Evolutionary conservation across 2,888 invertebrate species (phyloP).

Genomic region (Terebella lapidaria): DNA sequence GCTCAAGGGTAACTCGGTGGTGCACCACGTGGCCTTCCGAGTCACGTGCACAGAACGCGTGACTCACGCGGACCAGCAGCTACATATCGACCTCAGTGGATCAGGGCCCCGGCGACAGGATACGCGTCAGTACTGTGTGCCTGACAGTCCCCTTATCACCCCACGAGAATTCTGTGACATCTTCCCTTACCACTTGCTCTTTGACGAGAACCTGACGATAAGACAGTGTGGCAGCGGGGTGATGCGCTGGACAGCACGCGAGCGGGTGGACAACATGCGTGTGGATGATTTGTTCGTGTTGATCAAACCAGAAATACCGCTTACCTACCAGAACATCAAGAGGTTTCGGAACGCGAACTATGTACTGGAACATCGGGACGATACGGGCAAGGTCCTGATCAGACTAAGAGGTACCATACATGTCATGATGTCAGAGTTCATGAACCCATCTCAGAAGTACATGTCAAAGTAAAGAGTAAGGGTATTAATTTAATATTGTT

Average conservation of each 20-base stretch:
- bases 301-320: constrained; percentile 36
- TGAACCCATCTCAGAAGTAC: no score
- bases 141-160: neutral
- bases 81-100: neutral
- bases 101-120: neutral
- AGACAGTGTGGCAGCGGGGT: constrained; percentile 37
- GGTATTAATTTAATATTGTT: no score
- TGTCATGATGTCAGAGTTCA: no score
- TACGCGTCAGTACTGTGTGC: neutral
- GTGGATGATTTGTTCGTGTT: constrained; percentile 33
- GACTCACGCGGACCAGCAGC: neutral
- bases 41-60: neutral
- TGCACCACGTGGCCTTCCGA: constrained; percentile 7
- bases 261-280: constrained; percentile 12
- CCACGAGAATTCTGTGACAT: constrained; percentile 35
- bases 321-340: constrained; percentile 35
- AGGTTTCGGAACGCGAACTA: constrained; percentile 44
- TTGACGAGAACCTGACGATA: constrained; percentile 36
- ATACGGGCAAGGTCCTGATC: neutral
- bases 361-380: constrained; percentile 19
- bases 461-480: no score
- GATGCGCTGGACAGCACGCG: constrained; percentile 16
- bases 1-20: neutral
- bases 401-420: neutral
- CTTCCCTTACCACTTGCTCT: constrained; percentile 47